Percentiles rank a stretch among this genome's conserved stretches.
Conservation (phyloP, 2,888 invertebrate species). For the Caradrina kadenii region DNA sequence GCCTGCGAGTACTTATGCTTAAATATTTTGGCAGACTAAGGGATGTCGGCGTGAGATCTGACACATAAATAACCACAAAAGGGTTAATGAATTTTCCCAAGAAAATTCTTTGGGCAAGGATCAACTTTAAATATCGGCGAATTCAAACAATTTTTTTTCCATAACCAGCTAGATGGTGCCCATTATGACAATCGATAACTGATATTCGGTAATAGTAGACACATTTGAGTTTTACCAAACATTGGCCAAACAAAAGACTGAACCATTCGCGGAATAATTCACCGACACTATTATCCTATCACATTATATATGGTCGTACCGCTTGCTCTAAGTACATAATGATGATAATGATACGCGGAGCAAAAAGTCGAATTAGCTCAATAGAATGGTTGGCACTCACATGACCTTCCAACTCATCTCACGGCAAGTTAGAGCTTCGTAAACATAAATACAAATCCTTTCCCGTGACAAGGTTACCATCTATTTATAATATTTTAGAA, state of each 20-base stretch:
- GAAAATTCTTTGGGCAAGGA: not conserved
- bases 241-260: not conserved
- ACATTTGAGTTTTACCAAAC: conserved; percentile 10
- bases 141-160: too few relatives aligned
- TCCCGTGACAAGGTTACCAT: conserved; percentile 51
- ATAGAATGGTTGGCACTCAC: conserved; percentile 10
- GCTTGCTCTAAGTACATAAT: conserved; percentile 22
- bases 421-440: conserved; percentile 27
- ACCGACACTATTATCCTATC: not conserved
- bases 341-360: conserved; percentile 21
- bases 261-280: not conserved
- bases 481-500: conserved; percentile 26
- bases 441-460: conserved; percentile 39
- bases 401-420: conserved; percentile 55
- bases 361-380: conserved; percentile 13
- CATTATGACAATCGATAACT: conserved; percentile 1
- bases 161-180: not conserved
- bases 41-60: too few relatives aligned
- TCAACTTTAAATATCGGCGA: too few relatives aligned
- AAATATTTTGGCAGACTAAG: too few relatives aligned
- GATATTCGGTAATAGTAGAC: not conserved
- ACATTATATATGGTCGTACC: conserved; percentile 4
- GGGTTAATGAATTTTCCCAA: not conserved
- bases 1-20: too few relatives aligned
- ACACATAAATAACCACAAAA: too few relatives aligned